These are phyloP conservation scores for Mustela erminea DNA, from an alignment of 2,797 vertebrate species.

Conservation along the genomic window DNA sequence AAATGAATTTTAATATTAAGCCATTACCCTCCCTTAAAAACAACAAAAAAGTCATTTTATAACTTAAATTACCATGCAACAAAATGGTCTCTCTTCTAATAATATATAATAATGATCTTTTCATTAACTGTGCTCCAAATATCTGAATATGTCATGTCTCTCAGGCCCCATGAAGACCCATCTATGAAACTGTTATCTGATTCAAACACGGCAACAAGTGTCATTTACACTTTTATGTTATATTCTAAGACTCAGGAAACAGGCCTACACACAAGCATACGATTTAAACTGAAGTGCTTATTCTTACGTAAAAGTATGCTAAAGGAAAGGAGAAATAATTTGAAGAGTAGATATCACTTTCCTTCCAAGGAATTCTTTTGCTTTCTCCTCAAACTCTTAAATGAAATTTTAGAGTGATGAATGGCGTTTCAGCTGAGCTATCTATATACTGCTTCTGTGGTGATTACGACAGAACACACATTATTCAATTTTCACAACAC, in stretches of 20 bases:
- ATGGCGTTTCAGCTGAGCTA: background rate
- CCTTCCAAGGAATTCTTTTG: background rate
- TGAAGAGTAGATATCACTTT: background rate
- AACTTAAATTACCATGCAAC: conserved; percentile 19
- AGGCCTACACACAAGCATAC: background rate
- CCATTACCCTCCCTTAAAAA: background rate
- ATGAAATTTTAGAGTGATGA: background rate
- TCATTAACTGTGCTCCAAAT: background rate
- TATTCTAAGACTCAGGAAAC: background rate
- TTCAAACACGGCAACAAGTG: background rate
- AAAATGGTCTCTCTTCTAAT: conserved; percentile 9
- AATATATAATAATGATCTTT: background rate
- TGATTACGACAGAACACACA: background rate
- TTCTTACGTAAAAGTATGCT: background rate
- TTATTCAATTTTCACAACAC: conserved; percentile 37
- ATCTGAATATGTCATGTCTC: background rate
- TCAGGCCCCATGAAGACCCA: background rate
- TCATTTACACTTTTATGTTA: background rate
- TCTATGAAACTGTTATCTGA: background rate
- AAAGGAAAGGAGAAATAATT: conserved; percentile 1
- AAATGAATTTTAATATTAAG: conserved; percentile 36
- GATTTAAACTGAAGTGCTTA: background rate
- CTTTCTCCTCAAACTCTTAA: background rate
- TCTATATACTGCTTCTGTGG: background rate
- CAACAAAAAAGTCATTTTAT: background rate